phyloP scores from a whole-genome alignment of 1,140 invertebrate genomes.

The Trachelipus rathkii region DNA sequence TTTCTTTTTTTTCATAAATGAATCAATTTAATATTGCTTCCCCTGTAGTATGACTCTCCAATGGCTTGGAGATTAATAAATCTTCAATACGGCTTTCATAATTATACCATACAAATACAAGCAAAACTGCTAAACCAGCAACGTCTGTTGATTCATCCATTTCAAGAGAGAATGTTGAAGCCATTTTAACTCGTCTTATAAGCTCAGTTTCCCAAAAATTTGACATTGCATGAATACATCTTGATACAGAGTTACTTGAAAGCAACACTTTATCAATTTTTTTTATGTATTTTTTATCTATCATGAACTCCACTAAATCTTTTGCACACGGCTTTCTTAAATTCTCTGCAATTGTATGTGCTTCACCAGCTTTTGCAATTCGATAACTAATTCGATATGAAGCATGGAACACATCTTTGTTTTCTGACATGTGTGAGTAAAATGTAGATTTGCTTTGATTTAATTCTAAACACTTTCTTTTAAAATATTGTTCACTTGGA shows the following conservation, averaged over 20 bases:
- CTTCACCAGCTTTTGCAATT: not conserved
- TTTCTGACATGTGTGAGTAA: not conserved
- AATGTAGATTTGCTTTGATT: not conserved
- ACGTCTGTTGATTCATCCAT: conserved; percentile 47
- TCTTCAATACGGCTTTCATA: conserved; percentile 38
- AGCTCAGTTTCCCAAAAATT: conserved; percentile 40
- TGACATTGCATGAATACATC: conserved; percentile 43
- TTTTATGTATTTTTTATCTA: not conserved
- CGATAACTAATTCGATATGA: not conserved
- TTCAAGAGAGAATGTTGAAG: conserved; percentile 43
- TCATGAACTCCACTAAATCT: conserved; percentile 10
- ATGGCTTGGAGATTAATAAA: conserved; percentile 38
- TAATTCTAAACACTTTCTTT: not conserved
- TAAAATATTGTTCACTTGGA: not conserved
- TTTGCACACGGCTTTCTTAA: conserved; percentile 13
- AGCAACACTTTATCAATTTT: conserved; percentile 6
- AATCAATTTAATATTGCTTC: conserved; percentile 39
- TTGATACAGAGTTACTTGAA: conserved; percentile 37
- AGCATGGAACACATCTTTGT: not conserved
- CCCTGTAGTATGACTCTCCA: conserved; percentile 32
- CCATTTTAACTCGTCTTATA: conserved; percentile 36
- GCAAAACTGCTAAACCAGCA: conserved; percentile 36
- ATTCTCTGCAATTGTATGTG: conserved; percentile 1
- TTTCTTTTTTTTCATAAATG: conserved; percentile 22
- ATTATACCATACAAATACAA: conserved; percentile 46